A percentile compares a stretch with the other conserved stretches of the same genome.
These are phyloP conservation scores for Leptinotarsa defecta DNA, from an alignment of 1,140 invertebrate genomes.

Conservation along the genomic window DNA sequence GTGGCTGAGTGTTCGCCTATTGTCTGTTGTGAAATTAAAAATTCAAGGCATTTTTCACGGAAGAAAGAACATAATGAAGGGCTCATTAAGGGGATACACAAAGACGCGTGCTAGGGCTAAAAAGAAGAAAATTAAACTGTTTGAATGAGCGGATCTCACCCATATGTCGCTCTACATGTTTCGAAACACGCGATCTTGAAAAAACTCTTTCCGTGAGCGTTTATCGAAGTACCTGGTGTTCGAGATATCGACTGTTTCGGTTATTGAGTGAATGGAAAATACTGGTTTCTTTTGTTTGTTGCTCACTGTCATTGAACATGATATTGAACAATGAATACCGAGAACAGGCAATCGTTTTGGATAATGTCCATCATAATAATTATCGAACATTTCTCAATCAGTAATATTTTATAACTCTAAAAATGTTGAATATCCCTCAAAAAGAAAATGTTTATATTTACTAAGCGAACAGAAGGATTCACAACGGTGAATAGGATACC, in stretches of 20 bases:
- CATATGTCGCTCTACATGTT: conserved; percentile 7
- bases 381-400: no score
- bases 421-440: no score
- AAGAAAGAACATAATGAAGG: conserved; percentile 11
- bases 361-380: no score
- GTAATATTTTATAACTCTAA: no score
- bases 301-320: no score
- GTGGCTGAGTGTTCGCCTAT: neutral
- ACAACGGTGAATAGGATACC: no score
- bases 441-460: no score
- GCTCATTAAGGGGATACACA: conserved; percentile 7
- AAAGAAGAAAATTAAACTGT: conserved; percentile 18
- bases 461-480: no score
- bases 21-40: neutral
- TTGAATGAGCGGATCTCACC: conserved; percentile 12
- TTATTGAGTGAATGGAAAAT: neutral
- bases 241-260: neutral
- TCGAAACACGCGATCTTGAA: conserved; percentile 4
- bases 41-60: conserved; percentile 5
- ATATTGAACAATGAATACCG: no score
- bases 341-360: no score
- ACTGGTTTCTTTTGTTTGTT: no score
- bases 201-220: neutral
- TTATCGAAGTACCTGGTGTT: neutral
- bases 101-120: conserved; percentile 4